A percentile compares a stretch with the other conserved stretches of the same genome.
phyloP scores from a whole-genome alignment of 2,888 invertebrate species.

The Hirudinaria manillensis region DNA sequence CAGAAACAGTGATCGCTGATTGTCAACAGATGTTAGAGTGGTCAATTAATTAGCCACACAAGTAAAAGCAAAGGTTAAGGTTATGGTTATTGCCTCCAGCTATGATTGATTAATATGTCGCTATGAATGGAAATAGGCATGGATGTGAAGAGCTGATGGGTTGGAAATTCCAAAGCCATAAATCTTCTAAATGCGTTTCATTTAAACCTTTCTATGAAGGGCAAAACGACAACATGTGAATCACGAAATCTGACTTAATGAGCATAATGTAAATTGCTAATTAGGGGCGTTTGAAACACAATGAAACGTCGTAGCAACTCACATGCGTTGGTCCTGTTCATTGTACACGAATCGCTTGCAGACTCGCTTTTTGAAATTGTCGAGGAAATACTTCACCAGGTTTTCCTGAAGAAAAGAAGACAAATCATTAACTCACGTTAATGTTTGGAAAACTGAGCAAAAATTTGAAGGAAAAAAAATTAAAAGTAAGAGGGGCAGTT shows the following conservation, averaged over 20 bases:
- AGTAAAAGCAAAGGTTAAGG: too few relatives aligned
- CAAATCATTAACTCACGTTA: not conserved
- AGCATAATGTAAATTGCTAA: not conserved
- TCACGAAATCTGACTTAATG: not conserved
- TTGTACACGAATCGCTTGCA: slow-evolving; percentile 5
- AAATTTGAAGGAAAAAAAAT: too few relatives aligned
- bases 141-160: too few relatives aligned
- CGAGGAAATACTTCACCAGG: slow-evolving; percentile 4
- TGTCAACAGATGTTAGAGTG: not conserved
- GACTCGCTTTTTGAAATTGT: slow-evolving; percentile 16
- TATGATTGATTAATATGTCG: too few relatives aligned
- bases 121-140: too few relatives aligned
- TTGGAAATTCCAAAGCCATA: too few relatives aligned
- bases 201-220: too few relatives aligned
- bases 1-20: slow-evolving; percentile 3
- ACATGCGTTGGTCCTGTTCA: not conserved
- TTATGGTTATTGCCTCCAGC: too few relatives aligned
- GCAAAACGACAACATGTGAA: not conserved
- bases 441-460: not conserved
- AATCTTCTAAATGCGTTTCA: too few relatives aligned
- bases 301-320: not conserved
- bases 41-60: not conserved
- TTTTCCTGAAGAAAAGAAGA: not conserved
- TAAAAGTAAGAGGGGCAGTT: too few relatives aligned
- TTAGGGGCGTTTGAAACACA: not conserved